Evolutionary conservation across 1,140 invertebrate species (phyloP).

Genomic region (Lucilia sericata): DNA sequence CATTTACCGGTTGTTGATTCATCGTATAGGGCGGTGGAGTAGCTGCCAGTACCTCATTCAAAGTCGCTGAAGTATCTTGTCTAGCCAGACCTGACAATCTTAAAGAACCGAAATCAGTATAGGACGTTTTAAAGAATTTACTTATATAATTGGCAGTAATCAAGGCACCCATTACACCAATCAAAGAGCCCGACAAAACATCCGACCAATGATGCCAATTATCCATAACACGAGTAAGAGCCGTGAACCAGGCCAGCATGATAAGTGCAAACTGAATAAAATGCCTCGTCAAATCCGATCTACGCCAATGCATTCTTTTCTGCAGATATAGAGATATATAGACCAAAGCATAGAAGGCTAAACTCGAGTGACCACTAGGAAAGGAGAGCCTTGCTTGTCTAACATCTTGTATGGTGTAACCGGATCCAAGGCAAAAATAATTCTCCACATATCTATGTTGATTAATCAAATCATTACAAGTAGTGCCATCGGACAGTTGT

Average conservation of each 20-base stretch:
- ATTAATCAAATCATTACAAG: constrained; percentile 72
- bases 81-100: constrained; percentile 48
- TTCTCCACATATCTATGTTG: constrained; percentile 75
- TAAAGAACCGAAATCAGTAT: neutral
- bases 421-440: constrained; percentile 74
- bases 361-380: constrained; percentile 84
- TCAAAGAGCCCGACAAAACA: constrained; percentile 56
- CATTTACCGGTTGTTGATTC: neutral
- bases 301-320: constrained; percentile 77
- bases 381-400: constrained; percentile 83
- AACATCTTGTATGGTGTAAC: constrained; percentile 70
- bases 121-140: constrained; percentile 51
- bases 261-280: constrained; percentile 79
- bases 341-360: constrained; percentile 82
- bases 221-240: constrained; percentile 61
- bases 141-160: constrained; percentile 58
- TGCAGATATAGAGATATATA: constrained; percentile 88
- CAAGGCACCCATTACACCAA: constrained; percentile 56
- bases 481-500: constrained; percentile 67
- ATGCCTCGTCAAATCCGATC: constrained; percentile 80
- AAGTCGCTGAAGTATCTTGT: constrained; percentile 58
- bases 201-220: constrained; percentile 66
- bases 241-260: constrained; percentile 68
- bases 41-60: constrained; percentile 59
- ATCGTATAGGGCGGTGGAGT: constrained; percentile 59